Conservation (phyloP, 2,797 vertebrate genomes). For the Chelonia mydas region DNA sequence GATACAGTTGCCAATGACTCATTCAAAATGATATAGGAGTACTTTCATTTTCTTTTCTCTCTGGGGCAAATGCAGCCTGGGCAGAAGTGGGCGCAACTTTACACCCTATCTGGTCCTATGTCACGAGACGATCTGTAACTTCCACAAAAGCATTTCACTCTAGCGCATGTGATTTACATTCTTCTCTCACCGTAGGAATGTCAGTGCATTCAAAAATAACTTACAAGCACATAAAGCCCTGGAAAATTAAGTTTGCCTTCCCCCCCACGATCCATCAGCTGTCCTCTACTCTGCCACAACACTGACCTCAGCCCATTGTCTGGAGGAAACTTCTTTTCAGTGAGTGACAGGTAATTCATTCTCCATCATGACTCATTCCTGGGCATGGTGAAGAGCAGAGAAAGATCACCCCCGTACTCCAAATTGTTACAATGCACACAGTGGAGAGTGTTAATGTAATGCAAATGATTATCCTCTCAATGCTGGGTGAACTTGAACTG, state of each 20-base stretch:
- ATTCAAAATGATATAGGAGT: background rate
- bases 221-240: background rate
- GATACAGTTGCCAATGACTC: background rate
- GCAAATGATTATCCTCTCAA: background rate
- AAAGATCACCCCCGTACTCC: background rate
- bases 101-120: background rate
- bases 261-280: background rate
- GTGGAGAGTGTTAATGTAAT: background rate
- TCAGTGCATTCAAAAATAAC: background rate
- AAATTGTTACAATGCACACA: background rate
- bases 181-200: background rate
- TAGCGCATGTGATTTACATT: background rate
- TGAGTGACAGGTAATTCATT: background rate
- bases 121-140: background rate
- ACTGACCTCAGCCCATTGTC: background rate
- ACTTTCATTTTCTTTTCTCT: background rate
- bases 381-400: background rate
- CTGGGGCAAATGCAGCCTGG: background rate
- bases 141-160: background rate
- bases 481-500: background rate
- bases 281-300: background rate
- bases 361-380: background rate
- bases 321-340: constrained; percentile 2
- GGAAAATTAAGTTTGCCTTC: constrained; percentile 15
- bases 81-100: background rate